Evolutionary conservation across 2,113 vertebrate genomes (phyloP).

Genomic region (Corvus hawaiiensis): DNA sequence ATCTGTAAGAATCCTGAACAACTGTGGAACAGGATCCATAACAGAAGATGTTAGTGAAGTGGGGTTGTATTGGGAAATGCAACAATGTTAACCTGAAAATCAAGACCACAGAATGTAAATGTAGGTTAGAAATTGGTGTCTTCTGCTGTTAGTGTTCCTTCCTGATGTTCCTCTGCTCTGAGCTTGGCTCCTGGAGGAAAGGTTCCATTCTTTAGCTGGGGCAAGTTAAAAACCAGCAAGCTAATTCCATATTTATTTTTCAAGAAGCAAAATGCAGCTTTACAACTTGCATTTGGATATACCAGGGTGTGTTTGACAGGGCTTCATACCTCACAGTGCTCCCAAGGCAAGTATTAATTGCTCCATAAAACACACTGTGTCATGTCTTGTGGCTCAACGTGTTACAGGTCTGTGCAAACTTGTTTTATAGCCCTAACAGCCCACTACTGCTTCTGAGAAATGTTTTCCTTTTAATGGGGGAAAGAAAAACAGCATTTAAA

Average conservation of each 20-base stretch:
- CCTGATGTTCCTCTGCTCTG: background rate
- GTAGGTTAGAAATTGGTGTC: background rate
- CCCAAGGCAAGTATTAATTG: constrained; percentile 55
- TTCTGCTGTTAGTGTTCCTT: background rate
- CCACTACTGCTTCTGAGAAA: constrained; percentile 40
- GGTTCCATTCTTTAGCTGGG: background rate
- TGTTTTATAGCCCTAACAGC: constrained; percentile 51
- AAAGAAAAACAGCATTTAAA: constrained; percentile 48
- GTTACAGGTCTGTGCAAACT: constrained; percentile 43
- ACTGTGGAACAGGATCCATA: background rate
- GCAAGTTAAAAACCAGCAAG: background rate
- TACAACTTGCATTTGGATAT: background rate
- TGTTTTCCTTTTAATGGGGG: constrained; percentile 22
- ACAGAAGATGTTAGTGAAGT: background rate
- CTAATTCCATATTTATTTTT: constrained; percentile 12
- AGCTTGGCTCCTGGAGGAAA: background rate
- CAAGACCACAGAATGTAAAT: background rate
- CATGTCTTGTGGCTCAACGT: constrained; percentile 18
- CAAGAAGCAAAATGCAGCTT: background rate
- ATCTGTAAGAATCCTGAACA: background rate
- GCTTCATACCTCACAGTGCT: background rate
- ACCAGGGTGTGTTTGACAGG: constrained; percentile 6
- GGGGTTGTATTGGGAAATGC: background rate
- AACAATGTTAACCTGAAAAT: background rate
- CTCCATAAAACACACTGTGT: constrained; percentile 56